A percentile compares a stretch with the other conserved stretches of the same genome.
phyloP scores from a whole-genome alignment of 2,888 invertebrate species.

The Pseudeuparius sepicola region DNA sequence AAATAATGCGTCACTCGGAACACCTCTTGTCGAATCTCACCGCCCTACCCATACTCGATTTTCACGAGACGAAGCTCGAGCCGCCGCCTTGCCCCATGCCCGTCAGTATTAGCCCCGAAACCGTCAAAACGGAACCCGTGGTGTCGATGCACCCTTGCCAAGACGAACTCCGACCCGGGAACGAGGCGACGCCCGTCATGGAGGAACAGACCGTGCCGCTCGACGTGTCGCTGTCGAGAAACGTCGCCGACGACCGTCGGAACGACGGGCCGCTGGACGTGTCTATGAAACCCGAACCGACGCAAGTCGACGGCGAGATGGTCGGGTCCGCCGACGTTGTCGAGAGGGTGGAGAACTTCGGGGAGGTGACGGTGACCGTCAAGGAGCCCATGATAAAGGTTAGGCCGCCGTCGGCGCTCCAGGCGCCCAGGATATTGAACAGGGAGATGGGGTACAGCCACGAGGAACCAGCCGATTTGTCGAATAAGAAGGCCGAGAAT shows the following conservation, averaged over 20 bases:
- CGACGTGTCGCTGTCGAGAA: background rate
- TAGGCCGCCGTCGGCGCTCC: constrained; percentile 19
- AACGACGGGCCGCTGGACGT: constrained; percentile 4
- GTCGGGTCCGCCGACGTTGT: background rate
- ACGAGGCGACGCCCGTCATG: constrained; percentile 8
- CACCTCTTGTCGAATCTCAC: constrained; percentile 43
- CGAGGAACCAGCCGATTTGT: constrained; percentile 36
- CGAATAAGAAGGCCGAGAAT: constrained; percentile 36
- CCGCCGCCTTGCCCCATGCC: too few relatives aligned
- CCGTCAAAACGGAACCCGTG: constrained; percentile 15
- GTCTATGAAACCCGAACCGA: constrained; percentile 8
- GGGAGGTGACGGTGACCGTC: background rate
- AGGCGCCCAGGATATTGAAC: constrained; percentile 15
- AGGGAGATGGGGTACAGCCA: constrained; percentile 8
- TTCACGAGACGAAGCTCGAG: constrained; percentile 36
- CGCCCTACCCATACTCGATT: constrained; percentile 37
- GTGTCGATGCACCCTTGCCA: too few relatives aligned
- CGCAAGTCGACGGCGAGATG: constrained; percentile 13
- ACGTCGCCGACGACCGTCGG: background rate
- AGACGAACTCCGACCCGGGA: constrained; percentile 11
- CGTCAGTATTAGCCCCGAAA: constrained; percentile 25
- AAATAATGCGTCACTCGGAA: constrained; percentile 48
- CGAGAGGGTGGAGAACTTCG: constrained; percentile 4
- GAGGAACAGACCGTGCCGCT: constrained; percentile 4
- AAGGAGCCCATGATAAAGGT: constrained; percentile 23